Percentiles rank a stretch among this genome's conserved stretches.
Conservation (phyloP, 1,140 invertebrate genomes). For the Drosophila leontia region DNA sequence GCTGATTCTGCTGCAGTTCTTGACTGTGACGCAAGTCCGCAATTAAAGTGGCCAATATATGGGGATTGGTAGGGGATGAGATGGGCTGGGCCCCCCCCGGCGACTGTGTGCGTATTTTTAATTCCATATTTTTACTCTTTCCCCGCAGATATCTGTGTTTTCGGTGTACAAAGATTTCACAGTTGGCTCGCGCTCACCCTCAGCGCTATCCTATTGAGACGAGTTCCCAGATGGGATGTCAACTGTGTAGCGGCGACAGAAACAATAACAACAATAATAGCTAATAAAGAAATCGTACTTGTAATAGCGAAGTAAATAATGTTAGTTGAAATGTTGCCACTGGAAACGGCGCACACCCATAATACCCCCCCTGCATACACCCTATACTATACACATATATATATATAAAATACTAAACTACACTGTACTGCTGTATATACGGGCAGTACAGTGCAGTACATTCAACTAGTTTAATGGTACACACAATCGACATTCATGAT, state of each 20-base stretch:
- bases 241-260: constrained; percentile 70
- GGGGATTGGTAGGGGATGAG: constrained; percentile 13
- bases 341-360: constrained; percentile 59
- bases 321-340: constrained; percentile 73
- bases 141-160: constrained; percentile 94
- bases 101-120: constrained; percentile 75
- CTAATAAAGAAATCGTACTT: constrained; percentile 77
- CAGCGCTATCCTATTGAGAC: constrained; percentile 77
- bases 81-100: constrained; percentile 6
- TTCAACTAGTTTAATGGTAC: constrained; percentile 67
- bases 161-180: constrained; percentile 96
- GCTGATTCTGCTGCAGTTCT: constrained; percentile 56
- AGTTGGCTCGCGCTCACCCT: constrained; percentile 85
- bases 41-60: constrained; percentile 61
- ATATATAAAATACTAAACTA: constrained; percentile 19
- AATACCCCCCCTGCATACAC: constrained; percentile 42
- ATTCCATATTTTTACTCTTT: constrained; percentile 48
- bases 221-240: constrained; percentile 9
- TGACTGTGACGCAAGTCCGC: constrained; percentile 74
- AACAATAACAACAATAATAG: constrained; percentile 83
- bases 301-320: constrained; percentile 79
- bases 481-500: constrained; percentile 76
- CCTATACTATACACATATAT: not conserved
- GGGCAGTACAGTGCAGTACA: constrained; percentile 27
- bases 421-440: constrained; percentile 30